These are phyloP conservation scores for Melinaea menophilus DNA, from an alignment of 2,888 invertebrate species.

Conservation along the genomic window DNA sequence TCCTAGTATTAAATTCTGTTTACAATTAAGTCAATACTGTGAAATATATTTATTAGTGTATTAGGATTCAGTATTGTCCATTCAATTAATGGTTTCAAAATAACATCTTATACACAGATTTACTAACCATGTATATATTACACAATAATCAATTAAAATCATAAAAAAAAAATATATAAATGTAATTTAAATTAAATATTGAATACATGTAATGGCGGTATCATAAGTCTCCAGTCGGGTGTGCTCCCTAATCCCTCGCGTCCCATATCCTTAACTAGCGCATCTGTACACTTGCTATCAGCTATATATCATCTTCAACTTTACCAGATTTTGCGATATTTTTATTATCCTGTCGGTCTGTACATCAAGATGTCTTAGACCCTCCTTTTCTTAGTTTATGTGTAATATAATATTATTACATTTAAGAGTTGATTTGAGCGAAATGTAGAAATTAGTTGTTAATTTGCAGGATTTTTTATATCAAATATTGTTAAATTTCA, in stretches of 20 bases:
- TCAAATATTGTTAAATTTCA: too few species aligned
- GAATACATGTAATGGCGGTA: background rate
- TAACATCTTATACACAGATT: too few species aligned
- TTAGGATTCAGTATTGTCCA: too few species aligned
- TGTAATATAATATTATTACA: too few species aligned
- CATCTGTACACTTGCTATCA: slow-evolving; percentile 49
- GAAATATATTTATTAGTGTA: too few species aligned
- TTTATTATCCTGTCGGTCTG: background rate
- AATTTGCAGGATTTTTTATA: too few species aligned
- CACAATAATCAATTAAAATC: background rate
- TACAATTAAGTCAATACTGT: too few species aligned
- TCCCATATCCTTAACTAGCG: slow-evolving; percentile 60
- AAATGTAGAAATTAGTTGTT: too few species aligned
- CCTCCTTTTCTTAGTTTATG: too few species aligned
- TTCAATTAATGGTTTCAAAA: too few species aligned
- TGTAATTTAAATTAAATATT: background rate
- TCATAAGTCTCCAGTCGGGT: slow-evolving; percentile 10
- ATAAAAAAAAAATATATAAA: background rate
- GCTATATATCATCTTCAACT: slow-evolving; percentile 5
- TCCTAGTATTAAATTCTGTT: too few species aligned
- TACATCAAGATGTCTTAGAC: background rate
- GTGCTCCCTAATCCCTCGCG: slow-evolving; percentile 58
- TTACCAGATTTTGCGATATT: background rate
- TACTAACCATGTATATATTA: slow-evolving; percentile 20
- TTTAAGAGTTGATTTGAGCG: too few species aligned